phyloP scores from a whole-genome alignment of 2,888 invertebrate genomes.

The Aphidius colemani region DNA sequence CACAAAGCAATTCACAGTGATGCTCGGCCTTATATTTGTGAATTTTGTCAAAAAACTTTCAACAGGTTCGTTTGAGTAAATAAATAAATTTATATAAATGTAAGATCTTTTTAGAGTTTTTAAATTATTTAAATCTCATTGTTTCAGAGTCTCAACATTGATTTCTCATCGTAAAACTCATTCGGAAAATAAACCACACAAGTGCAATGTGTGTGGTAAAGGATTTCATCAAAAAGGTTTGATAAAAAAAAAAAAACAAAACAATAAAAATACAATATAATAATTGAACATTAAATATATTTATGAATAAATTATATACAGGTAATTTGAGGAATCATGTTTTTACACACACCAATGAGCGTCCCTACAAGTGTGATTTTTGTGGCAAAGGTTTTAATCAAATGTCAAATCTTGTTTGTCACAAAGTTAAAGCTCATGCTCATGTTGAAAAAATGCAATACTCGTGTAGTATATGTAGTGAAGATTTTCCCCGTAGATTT shows the following conservation, averaged over 20 bases:
- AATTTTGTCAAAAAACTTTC: conserved; percentile 77
- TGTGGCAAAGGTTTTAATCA: conserved; percentile 80
- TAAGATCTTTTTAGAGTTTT: neutral
- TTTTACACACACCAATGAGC: conserved; percentile 78
- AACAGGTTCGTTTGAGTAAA: conserved; percentile 60
- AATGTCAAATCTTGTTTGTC: conserved; percentile 79
- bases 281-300: neutral
- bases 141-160: conserved; percentile 71
- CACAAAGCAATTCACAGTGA: conserved; percentile 81
- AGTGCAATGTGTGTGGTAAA: conserved; percentile 75
- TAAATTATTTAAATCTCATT: conserved; percentile 19
- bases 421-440: conserved; percentile 72
- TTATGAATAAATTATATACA: conserved; percentile 43
- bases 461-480: conserved; percentile 63
- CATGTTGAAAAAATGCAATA: conserved; percentile 64
- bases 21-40: conserved; percentile 74
- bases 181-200: conserved; percentile 74
- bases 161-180: conserved; percentile 81
- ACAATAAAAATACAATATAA: neutral
- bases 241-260: conserved; percentile 17
- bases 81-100: conserved; percentile 12
- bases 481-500: conserved; percentile 64
- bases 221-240: conserved; percentile 82
- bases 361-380: conserved; percentile 76
- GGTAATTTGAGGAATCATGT: conserved; percentile 78